Percentiles rank a stretch among this genome's conserved stretches.
Evolutionary conservation across 92 coral and sea anemone species (phyloP).

Genomic region (Porites lobata): DNA sequence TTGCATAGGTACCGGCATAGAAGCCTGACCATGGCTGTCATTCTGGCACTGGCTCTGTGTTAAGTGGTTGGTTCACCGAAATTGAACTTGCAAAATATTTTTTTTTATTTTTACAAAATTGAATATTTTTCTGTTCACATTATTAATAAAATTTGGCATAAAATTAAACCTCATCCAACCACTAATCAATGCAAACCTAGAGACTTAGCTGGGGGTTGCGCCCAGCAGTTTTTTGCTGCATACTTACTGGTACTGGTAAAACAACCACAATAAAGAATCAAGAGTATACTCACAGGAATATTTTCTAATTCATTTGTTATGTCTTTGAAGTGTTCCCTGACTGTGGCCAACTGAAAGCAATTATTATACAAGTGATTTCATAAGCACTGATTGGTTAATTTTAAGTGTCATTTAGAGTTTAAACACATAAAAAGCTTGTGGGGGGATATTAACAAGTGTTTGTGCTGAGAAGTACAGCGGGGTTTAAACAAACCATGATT

Average conservation of each 20-base stretch:
- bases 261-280: neutral
- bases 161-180: no score
- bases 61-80: neutral
- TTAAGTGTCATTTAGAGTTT: slow-evolving; percentile 32
- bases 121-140: no score
- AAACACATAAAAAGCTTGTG: slow-evolving; percentile 25
- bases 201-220: no score
- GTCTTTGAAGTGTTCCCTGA: slow-evolving; percentile 39
- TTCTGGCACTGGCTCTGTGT: slow-evolving; percentile 20
- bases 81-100: no score
- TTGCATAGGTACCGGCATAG: no score
- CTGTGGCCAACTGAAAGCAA: slow-evolving; percentile 41
- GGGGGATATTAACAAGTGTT: slow-evolving; percentile 33
- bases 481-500: slow-evolving; percentile 28
- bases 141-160: no score
- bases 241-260: no score
- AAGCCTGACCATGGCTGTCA: neutral
- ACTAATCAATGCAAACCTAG: no score
- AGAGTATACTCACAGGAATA: slow-evolving; percentile 35
- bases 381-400: slow-evolving; percentile 25
- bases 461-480: slow-evolving; percentile 41
- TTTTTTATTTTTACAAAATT: no score
- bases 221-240: no score
- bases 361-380: slow-evolving; percentile 1
- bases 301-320: slow-evolving; percentile 44